A percentile compares a stretch with the other conserved stretches of the same genome.
These are phyloP conservation scores for Blastobasis adustella DNA, from an alignment of 2,888 invertebrate genomes.

Conservation along the genomic window DNA sequence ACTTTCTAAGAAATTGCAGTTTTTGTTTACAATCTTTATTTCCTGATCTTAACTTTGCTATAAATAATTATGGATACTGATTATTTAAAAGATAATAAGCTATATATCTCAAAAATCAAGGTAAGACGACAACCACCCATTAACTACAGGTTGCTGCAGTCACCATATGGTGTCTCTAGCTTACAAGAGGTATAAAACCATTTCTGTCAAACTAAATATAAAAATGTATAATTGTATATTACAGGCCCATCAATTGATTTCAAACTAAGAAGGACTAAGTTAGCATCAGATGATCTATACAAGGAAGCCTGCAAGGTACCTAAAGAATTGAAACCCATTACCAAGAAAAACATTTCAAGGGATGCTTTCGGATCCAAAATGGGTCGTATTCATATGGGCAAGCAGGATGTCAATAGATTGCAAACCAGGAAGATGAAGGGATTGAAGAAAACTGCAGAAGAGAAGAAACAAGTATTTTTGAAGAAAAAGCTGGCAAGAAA, in stretches of 20 bases:
- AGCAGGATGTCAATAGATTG: constrained; percentile 87
- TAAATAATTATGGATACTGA: too few species aligned
- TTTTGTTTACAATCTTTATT: too few species aligned
- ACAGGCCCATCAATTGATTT: constrained; percentile 92
- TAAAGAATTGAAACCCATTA: constrained; percentile 83
- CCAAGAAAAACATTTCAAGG: constrained; percentile 92
- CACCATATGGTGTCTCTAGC: too few species aligned
- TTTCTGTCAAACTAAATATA: not conserved
- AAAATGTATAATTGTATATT: constrained; percentile 21
- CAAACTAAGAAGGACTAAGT: constrained; percentile 86
- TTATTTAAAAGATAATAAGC: too few species aligned
- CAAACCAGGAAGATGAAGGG: constrained; percentile 96
- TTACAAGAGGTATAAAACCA: not conserved
- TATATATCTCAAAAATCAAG: too few species aligned
- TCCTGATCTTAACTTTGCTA: too few species aligned
- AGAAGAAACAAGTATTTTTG: constrained; percentile 76
- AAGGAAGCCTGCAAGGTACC: constrained; percentile 88
- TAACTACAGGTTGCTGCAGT: too few species aligned
- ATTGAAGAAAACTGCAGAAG: constrained; percentile 82
- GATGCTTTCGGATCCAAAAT: constrained; percentile 92
- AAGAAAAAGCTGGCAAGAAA: constrained; percentile 65
- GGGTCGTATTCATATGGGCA: constrained; percentile 94
- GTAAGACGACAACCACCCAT: too few species aligned
- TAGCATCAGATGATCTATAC: constrained; percentile 92
- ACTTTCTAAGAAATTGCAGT: too few species aligned